Base-by-base conservation (phyloP, 2,888 invertebrate genomes). In the Bellardia pandia region DNA sequence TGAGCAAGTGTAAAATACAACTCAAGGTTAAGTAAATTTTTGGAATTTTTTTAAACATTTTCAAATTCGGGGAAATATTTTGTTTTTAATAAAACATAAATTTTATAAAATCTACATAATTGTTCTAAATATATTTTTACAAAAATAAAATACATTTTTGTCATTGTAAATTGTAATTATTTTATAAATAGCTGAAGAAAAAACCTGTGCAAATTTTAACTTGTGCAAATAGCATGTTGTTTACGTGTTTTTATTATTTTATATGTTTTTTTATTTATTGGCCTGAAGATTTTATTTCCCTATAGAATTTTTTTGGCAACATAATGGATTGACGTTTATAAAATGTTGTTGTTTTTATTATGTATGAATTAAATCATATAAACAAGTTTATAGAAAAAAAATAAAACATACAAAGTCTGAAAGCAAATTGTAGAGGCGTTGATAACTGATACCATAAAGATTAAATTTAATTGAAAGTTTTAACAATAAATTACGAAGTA, bases 241-340 rank as follows among this genome's bases (percentile, higher is more conserved):
- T 71, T 56, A 42, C 51, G 9, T 40, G 6, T 23, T 51, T 48
- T 40, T 37, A 3, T 51, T 45, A n/a, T 45, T n/a, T 23, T 53
- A 56, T 3, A 53, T 74, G 30, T 42, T 30, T 16, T 37, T 30
- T 58, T 33, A 33, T 40, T 62, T 64, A 37, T 8, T 13, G 58
- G 2, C 40, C 14, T 71, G 4, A 64, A 76, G 6, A 77, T 84
- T 80, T 77, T 30, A 69, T 80, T 86, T 86, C 76, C 75, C 53
- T 76, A 11, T 66, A 48, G 40, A n/a, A 68, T 9, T 42, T 42
- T 14, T 66, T 85, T 87, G 85, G 85, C 77, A 85, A 30, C 40
- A 62, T 78, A 69, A 74, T 71, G 7, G 2, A 77, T 77, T 85
- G 77, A 81, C 81, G 85, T 82, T 72, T 23, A 68, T 60, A 60